phyloP scores from a whole-genome alignment of 2,888 invertebrate species.

The Thymelicus acteon region DNA sequence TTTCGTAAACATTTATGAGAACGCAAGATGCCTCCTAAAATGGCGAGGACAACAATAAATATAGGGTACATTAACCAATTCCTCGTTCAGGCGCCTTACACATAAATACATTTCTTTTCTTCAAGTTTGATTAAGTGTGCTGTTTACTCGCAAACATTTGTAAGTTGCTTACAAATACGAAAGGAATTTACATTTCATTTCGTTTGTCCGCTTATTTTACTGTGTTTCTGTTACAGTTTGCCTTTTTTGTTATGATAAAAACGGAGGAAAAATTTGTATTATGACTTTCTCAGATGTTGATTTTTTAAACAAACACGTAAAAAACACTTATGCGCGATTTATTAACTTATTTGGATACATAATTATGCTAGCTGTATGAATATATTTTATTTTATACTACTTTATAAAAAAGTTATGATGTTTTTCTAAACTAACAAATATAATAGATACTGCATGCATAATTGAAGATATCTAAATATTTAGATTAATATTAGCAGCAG shows the following conservation, averaged over 20 bases:
- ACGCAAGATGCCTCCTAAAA: constrained; percentile 1
- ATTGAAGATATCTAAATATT: too few relatives aligned
- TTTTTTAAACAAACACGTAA: constrained; percentile 26
- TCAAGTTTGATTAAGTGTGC: constrained; percentile 43
- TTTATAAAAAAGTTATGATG: too few relatives aligned
- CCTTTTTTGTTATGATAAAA: constrained; percentile 27
- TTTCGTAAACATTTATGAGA: constrained; percentile 27
- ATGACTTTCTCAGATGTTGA: constrained; percentile 25
- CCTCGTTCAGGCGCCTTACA: constrained; percentile 37
- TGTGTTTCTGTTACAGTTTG: constrained; percentile 33
- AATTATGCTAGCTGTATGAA: not conserved
- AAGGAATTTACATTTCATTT: constrained; percentile 32
- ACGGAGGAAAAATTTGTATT: constrained; percentile 28
- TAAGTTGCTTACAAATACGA: constrained; percentile 29
- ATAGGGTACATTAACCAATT: constrained; percentile 2
- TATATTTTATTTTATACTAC: too few relatives aligned
- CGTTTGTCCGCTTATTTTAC: constrained; percentile 20
- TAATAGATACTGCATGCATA: too few relatives aligned
- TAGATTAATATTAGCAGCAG: too few relatives aligned
- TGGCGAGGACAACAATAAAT: constrained; percentile 10
- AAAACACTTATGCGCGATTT: constrained; percentile 15
- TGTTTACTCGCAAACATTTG: constrained; percentile 39
- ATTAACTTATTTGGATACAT: not conserved
- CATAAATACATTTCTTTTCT: constrained; percentile 42
- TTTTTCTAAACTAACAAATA: too few relatives aligned